Conservation (phyloP, 1,140 invertebrate species). For the Rhyzopertha dominica region DNA sequence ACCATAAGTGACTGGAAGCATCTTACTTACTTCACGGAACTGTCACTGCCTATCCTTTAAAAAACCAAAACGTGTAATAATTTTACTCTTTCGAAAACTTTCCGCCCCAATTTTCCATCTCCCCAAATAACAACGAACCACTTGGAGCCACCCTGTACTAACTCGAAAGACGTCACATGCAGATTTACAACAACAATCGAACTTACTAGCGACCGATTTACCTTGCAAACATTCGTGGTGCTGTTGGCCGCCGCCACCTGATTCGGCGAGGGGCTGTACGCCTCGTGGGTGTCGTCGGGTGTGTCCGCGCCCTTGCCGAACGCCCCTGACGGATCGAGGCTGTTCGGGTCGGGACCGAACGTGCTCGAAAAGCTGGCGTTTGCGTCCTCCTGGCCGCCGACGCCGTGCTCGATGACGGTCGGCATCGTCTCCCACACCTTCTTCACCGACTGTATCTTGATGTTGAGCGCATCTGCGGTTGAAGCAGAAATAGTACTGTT, state of each 20-base stretch:
- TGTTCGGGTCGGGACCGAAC: constrained; percentile 44
- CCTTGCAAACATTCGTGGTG: constrained; percentile 67
- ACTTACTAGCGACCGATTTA: too few species aligned
- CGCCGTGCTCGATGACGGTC: constrained; percentile 64
- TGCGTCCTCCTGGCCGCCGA: constrained; percentile 42
- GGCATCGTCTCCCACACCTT: constrained; percentile 79
- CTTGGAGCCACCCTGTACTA: too few species aligned
- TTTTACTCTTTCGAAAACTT: too few species aligned
- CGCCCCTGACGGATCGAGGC: constrained; percentile 33
- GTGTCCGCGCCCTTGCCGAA: constrained; percentile 39
- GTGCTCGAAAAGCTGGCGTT: constrained; percentile 50
- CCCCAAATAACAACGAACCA: too few species aligned
- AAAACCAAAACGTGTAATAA: too few species aligned
- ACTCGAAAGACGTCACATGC: too few species aligned
- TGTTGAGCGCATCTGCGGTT: constrained; percentile 76
- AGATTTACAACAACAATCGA: too few species aligned
- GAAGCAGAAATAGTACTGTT: constrained; percentile 53
- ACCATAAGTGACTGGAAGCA: too few species aligned
- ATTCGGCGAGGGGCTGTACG: constrained; percentile 49
- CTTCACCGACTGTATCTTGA: constrained; percentile 92
- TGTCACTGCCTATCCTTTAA: too few species aligned
- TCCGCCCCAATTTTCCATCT: too few species aligned
- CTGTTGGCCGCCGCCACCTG: constrained; percentile 41
- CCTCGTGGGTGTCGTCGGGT: constrained; percentile 51
- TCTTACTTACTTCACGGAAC: too few species aligned